Conservation (phyloP, 2,113 vertebrate species). For the Triplophysa tibetana region DNA sequence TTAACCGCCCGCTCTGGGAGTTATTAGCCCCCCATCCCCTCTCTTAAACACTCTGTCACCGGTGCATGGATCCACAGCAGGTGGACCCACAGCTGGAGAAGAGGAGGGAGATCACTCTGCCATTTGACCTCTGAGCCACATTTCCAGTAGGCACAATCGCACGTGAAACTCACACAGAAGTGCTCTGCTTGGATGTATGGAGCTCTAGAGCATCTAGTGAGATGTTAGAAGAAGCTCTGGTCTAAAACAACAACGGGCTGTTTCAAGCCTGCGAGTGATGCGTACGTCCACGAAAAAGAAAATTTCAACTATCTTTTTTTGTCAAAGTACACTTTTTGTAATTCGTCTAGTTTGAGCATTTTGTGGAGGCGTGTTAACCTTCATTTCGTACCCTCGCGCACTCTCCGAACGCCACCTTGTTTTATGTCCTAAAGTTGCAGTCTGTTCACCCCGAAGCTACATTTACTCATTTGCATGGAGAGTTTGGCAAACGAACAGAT, state of each 20-base stretch:
- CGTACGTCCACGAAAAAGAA: conserved; percentile 10
- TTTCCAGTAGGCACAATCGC: conserved; percentile 42
- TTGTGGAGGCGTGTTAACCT: background rate
- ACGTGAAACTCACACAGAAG: conserved; percentile 21
- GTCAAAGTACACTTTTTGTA: background rate
- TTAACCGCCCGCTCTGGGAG: conserved; percentile 61
- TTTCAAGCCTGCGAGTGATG: conserved; percentile 18
- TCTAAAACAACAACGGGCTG: too few species aligned
- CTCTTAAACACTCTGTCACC: conserved; percentile 45
- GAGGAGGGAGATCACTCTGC: conserved; percentile 35
- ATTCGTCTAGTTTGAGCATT: too few species aligned
- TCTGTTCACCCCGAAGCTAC: conserved; percentile 36
- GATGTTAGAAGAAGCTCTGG: background rate
- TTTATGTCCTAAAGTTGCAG: background rate
- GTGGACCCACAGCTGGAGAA: conserved; percentile 49
- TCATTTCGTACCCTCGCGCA: background rate
- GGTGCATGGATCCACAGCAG: conserved; percentile 38
- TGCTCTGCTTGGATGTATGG: conserved; percentile 29
- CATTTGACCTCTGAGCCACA: conserved; percentile 40
- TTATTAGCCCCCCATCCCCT: conserved; percentile 49
- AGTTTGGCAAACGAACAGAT: conserved; percentile 55
- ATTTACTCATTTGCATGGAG: conserved; percentile 66
- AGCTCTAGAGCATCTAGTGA: conserved; percentile 13
- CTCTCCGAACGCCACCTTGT: background rate
- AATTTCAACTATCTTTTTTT: background rate